phyloP scores from a whole-genome alignment of 2,113 vertebrate species.

The Otis tarda region DNA sequence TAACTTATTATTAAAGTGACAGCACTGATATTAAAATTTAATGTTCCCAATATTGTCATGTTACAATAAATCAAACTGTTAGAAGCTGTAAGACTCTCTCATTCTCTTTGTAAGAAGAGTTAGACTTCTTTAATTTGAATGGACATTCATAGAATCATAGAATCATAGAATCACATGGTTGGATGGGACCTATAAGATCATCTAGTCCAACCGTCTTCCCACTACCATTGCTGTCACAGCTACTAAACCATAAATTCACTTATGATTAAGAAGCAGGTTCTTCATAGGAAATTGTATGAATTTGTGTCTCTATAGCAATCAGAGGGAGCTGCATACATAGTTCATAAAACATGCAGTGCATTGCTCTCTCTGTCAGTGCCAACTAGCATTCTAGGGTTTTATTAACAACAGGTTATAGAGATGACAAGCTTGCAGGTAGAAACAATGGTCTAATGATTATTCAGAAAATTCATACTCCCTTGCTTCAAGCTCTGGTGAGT shows the following conservation, averaged over 20 bases:
- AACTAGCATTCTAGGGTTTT: constrained; percentile 12
- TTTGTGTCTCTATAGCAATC: constrained; percentile 32
- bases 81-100: constrained; percentile 29
- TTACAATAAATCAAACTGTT: constrained; percentile 70
- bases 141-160: too few relatives aligned
- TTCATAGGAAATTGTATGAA: constrained; percentile 35
- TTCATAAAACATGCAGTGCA: constrained; percentile 31
- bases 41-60: constrained; percentile 64
- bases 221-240: too few relatives aligned
- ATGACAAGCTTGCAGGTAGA: constrained; percentile 50
- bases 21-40: constrained; percentile 69
- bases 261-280: constrained; percentile 27
- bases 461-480: constrained; percentile 1
- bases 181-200: too few relatives aligned
- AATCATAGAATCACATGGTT: too few relatives aligned
- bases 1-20: constrained; percentile 63
- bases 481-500: not conserved
- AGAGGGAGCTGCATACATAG: not conserved
- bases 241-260: too few relatives aligned
- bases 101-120: constrained; percentile 25
- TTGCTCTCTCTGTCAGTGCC: constrained; percentile 22
- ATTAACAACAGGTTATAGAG: constrained; percentile 47
- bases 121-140: constrained; percentile 63
- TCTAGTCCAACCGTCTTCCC: too few relatives aligned
- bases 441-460: constrained; percentile 46